These are phyloP conservation scores for Philhelius pedissequus DNA, from an alignment of 2,888 invertebrate genomes.

Conservation along the genomic window DNA sequence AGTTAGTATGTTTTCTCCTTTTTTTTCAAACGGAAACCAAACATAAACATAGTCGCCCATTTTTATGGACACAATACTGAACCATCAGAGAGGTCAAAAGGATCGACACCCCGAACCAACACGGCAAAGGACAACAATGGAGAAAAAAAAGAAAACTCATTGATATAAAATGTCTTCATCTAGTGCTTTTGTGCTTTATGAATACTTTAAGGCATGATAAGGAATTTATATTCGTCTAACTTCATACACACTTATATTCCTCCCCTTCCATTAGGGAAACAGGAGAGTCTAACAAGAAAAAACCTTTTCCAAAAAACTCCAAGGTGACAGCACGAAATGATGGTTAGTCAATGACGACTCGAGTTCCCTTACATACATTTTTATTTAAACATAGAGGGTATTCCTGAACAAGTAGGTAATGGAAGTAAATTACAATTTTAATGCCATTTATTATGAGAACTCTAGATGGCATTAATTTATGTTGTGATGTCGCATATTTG, in stretches of 20 bases:
- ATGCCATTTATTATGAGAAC: conserved; percentile 38
- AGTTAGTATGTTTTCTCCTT: background rate
- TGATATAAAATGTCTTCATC: conserved; percentile 57
- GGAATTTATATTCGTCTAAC: conserved; percentile 57
- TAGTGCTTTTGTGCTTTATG: conserved; percentile 60
- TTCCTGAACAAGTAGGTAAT: background rate
- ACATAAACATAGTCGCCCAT: conserved; percentile 19
- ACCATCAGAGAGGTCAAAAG: conserved; percentile 15
- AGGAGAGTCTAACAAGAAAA: background rate
- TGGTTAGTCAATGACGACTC: background rate
- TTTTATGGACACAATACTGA: conserved; percentile 14
- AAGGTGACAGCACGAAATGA: background rate
- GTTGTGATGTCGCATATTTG: conserved; percentile 10
- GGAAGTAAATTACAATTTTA: conserved; percentile 40
- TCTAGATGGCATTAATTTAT: conserved; percentile 31
- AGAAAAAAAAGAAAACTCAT: conserved; percentile 25
- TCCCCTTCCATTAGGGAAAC: background rate
- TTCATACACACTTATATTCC: too few relatives aligned
- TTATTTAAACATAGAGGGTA: background rate
- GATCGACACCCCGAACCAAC: conserved; percentile 16
- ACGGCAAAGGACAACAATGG: conserved; percentile 29
- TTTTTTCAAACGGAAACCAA: background rate
- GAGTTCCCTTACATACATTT: background rate
- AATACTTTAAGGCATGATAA: conserved; percentile 64
- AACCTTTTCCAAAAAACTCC: background rate